Evolutionary conservation across 37 sponge, comb jelly and placozoan species (phyloP).

Genomic region (Mnemiopsis leidyi): DNA sequence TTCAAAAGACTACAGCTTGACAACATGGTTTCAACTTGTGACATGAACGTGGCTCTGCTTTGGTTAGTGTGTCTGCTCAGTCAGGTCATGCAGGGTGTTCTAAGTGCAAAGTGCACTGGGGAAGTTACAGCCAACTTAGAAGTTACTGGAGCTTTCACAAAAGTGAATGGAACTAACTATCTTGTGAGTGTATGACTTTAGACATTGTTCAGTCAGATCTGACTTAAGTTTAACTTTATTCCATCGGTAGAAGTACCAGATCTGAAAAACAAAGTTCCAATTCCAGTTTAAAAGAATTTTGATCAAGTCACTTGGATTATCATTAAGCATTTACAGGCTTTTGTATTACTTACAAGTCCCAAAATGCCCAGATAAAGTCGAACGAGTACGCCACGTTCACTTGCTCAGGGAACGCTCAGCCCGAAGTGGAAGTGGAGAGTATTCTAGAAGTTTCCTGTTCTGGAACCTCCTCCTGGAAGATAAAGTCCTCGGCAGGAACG

Average conservation of each 20-base stretch:
- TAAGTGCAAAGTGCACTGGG: background rate
- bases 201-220: too few relatives aligned
- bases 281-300: too few relatives aligned
- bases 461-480: background rate
- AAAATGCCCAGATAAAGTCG: background rate
- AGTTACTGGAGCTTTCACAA: background rate
- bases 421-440: background rate
- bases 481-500: background rate
- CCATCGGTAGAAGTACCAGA: too few relatives aligned
- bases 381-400: background rate
- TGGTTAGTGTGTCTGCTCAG: background rate
- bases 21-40: too few relatives aligned
- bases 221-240: too few relatives aligned
- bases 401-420: background rate
- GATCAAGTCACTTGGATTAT: too few relatives aligned
- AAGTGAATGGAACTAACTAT: background rate
- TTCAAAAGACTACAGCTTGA: too few relatives aligned
- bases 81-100: background rate
- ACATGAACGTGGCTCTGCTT: background rate
- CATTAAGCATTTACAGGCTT: background rate
- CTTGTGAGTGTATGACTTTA: background rate
- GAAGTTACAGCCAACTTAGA: background rate
- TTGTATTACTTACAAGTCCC: background rate
- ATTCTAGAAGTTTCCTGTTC: background rate
- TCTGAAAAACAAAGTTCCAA: too few relatives aligned